Conservation (phyloP, 2,888 invertebrate genomes). For the Cephus runcator region DNA sequence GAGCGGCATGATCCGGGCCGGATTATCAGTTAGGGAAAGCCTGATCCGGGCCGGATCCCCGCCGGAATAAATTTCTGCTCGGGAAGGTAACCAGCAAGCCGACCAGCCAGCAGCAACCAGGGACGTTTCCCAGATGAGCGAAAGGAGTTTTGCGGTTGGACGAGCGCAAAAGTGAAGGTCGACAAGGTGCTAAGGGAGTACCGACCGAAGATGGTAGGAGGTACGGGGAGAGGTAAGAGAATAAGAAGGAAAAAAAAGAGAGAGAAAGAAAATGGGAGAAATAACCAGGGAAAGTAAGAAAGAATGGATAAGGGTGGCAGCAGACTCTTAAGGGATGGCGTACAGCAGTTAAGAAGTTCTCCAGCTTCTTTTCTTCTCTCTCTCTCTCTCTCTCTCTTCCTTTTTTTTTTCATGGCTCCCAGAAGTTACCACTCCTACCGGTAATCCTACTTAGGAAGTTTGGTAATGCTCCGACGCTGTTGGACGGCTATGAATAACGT, state of each 20-base stretch:
- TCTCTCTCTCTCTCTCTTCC: background rate
- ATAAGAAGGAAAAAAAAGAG: background rate
- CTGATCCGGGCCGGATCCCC: too few relatives aligned
- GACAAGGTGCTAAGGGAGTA: background rate
- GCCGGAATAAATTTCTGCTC: too few relatives aligned
- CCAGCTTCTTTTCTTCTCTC: background rate
- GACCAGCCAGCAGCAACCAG: background rate
- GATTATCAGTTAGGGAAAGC: too few relatives aligned
- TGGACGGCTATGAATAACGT: constrained; percentile 50
- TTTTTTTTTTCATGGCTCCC: constrained; percentile 28
- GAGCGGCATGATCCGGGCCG: too few relatives aligned
- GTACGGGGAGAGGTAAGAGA: background rate
- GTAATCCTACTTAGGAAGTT: constrained; percentile 55
- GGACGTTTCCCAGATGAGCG: background rate
- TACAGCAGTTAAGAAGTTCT: constrained; percentile 28
- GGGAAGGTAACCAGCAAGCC: background rate
- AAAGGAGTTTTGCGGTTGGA: background rate
- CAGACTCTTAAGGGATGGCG: background rate
- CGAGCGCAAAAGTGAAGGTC: background rate
- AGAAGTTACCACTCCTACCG: constrained; percentile 33
- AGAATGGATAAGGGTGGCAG: constrained; percentile 13
- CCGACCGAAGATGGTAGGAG: background rate
- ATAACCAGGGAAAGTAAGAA: constrained; percentile 15
- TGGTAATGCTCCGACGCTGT: constrained; percentile 35
- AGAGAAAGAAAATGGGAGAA: constrained; percentile 2